Percentiles rank a stretch among this genome's conserved stretches.
phyloP scores from a whole-genome alignment of 2,888 invertebrate species.

The Ormyrus thymus region DNA sequence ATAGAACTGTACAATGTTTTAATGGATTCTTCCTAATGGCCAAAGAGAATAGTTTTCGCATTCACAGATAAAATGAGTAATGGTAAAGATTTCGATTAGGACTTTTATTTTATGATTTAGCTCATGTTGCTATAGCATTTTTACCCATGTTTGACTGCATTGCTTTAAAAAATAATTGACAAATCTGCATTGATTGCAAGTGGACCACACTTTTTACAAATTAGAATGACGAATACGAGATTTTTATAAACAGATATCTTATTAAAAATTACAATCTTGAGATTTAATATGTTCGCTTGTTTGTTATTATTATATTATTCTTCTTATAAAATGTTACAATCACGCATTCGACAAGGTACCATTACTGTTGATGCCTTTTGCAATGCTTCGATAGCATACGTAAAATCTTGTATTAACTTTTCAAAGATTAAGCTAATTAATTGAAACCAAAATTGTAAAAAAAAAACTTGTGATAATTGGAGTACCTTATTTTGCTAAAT shows the following conservation, averaged over 20 bases:
- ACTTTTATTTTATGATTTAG: constrained; percentile 13
- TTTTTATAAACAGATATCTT: constrained; percentile 32
- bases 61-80: constrained; percentile 51
- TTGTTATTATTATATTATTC: constrained; percentile 50
- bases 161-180: constrained; percentile 21
- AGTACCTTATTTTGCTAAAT: constrained; percentile 26
- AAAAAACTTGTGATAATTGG: constrained; percentile 36
- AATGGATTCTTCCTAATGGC: constrained; percentile 62
- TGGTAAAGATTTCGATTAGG: constrained; percentile 40
- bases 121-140: constrained; percentile 38
- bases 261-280: constrained; percentile 20
- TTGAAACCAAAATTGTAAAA: not conserved
- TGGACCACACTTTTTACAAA: constrained; percentile 42
- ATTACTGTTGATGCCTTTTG: constrained; percentile 50
- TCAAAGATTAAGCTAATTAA: not conserved
- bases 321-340: constrained; percentile 37
- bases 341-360: constrained; percentile 36
- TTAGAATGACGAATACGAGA: constrained; percentile 17
- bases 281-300: constrained; percentile 45
- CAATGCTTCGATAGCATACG: constrained; percentile 32
- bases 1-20: constrained; percentile 38
- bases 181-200: constrained; percentile 28
- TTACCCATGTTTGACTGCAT: constrained; percentile 18
- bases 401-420: constrained; percentile 11
- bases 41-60: constrained; percentile 61